These are phyloP conservation scores for Lethrus apterus DNA, from an alignment of 1,140 invertebrate genomes.

Conservation along the genomic window DNA sequence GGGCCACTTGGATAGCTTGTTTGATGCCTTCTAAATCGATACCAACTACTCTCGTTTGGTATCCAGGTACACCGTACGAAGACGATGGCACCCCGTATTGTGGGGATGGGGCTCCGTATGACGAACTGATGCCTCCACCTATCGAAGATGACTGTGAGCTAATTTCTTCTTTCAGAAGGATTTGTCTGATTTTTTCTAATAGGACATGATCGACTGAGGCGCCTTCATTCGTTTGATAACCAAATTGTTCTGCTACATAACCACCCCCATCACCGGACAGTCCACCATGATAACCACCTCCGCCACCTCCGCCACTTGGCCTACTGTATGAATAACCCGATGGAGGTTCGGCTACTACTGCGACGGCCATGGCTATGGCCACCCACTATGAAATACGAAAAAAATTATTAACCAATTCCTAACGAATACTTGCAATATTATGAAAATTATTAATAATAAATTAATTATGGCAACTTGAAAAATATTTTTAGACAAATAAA, in stretches of 20 bases:
- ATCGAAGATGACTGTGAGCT: conserved; percentile 45
- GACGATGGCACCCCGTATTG: conserved; percentile 55
- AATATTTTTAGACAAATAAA: too few species aligned
- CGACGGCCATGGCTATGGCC: conserved; percentile 52
- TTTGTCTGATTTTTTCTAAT: conserved; percentile 72
- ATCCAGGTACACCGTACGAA: conserved; percentile 50
- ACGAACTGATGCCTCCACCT: conserved; percentile 38
- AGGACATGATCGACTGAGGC: conserved; percentile 68
- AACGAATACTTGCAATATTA: background rate
- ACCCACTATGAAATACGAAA: conserved; percentile 51
- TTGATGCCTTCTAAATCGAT: conserved; percentile 68
- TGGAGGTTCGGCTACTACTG: conserved; percentile 54
- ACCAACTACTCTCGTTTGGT: conserved; percentile 56
- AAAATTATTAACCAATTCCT: conserved; percentile 9
- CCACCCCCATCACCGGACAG: conserved; percentile 60
- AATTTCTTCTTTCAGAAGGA: conserved; percentile 71
- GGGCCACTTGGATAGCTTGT: conserved; percentile 67
- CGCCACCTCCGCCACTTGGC: conserved; percentile 47
- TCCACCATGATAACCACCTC: conserved; percentile 36
- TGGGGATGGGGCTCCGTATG: conserved; percentile 49
- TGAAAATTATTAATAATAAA: background rate
- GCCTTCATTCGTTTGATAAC: conserved; percentile 67
- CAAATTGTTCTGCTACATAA: conserved; percentile 62
- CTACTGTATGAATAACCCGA: conserved; percentile 58
- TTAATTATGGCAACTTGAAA: too few species aligned